phyloP scores from a whole-genome alignment of 2,888 invertebrate genomes.

The Chrysomela aeneicollis region DNA sequence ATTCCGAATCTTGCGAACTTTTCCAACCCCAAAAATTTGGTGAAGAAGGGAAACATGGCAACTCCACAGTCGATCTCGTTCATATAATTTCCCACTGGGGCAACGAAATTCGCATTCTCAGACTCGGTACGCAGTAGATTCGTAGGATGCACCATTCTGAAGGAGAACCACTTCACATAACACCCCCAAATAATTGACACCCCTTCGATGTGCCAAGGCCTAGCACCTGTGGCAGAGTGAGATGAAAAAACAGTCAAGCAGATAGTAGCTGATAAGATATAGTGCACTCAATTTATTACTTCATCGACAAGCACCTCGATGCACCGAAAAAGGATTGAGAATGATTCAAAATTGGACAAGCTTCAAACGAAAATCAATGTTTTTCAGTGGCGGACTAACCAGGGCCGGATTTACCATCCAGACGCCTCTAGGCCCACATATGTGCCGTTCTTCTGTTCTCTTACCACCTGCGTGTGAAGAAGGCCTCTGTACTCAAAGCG shows the following conservation, averaged over 20 bases:
- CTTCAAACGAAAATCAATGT: not conserved
- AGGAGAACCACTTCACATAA: conserved; percentile 1
- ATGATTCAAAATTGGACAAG: not conserved
- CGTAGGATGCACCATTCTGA: conserved; percentile 54
- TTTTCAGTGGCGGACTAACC: not conserved
- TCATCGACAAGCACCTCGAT: not conserved
- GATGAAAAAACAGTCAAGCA: conserved; percentile 1
- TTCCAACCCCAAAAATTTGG: conserved; percentile 57
- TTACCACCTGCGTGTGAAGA: too few relatives aligned
- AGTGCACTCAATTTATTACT: not conserved
- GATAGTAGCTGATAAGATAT: conserved; percentile 14
- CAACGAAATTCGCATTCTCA: conserved; percentile 50
- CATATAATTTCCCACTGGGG: conserved; percentile 49
- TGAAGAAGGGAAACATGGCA: conserved; percentile 58
- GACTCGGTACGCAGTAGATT: conserved; percentile 54
- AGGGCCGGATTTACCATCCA: too few relatives aligned
- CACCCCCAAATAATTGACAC: not conserved
- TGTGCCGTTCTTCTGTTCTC: too few relatives aligned
- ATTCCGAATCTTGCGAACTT: conserved; percentile 62
- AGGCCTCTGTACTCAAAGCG: too few relatives aligned
- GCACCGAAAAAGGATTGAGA: not conserved
- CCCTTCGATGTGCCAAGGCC: not conserved
- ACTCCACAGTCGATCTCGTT: conserved; percentile 64
- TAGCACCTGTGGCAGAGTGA: conserved; percentile 14
- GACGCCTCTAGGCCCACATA: too few relatives aligned